A percentile compares a stretch with the other conserved stretches of the same genome.
phyloP scores from a whole-genome alignment of 2,113 vertebrate species.

The Clarias macrocephalus region DNA sequence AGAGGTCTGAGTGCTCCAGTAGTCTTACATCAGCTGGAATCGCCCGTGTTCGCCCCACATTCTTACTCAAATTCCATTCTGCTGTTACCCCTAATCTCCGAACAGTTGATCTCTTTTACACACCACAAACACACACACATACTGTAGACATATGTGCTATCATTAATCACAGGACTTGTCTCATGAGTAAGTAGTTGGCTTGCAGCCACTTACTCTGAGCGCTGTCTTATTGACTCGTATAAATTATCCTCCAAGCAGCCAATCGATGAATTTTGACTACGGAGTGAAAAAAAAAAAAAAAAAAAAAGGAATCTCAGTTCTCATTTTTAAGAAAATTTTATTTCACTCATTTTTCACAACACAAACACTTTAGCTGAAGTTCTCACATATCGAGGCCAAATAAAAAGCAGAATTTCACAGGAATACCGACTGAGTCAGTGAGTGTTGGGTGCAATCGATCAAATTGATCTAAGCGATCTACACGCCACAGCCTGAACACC shows the following conservation, averaged over 20 bases:
- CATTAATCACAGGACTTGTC: constrained; percentile 10
- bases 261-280: constrained; percentile 56
- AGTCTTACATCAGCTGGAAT: not conserved
- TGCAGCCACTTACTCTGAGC: constrained; percentile 21
- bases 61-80: not conserved
- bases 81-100: not conserved
- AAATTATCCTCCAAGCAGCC: constrained; percentile 50
- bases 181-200: not conserved
- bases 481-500: not conserved
- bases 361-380: not conserved
- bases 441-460: not conserved
- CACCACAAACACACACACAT: not conserved
- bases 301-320: no score
- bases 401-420: not conserved
- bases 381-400: not conserved
- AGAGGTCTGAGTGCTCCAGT: not conserved
- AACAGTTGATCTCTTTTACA: not conserved
- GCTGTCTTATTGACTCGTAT: constrained; percentile 45
- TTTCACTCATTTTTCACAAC: not conserved
- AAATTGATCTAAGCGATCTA: not conserved
- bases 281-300: not conserved
- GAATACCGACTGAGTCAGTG: not conserved
- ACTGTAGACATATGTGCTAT: not conserved
- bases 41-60: not conserved
- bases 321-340: not conserved